Evolutionary conservation across 2,797 vertebrate species (phyloP), one percentile per base, ranked within the genome.

Genomic region (Dipus sagitta): DNA sequence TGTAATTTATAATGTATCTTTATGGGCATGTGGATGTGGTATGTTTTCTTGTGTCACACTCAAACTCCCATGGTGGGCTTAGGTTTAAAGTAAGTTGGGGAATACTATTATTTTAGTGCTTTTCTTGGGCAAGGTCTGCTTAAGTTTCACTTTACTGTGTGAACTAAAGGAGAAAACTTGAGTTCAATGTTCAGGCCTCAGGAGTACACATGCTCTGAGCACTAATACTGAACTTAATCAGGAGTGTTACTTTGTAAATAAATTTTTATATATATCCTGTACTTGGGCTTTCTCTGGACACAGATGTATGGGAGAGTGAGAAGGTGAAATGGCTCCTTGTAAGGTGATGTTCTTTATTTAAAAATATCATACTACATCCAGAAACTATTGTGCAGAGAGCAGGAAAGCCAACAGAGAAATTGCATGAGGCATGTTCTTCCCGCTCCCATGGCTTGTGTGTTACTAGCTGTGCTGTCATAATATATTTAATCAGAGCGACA

Each of bases 401-500:
- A 64, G 84, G 87, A 88, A 76, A 93, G 82, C 72, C 6, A 5
- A 47, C 65, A 0, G 91, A 89, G 88, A 86, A 81, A 77, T 88
- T 32, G 3, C 71, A 32, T 80, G 65, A 96, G 82, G 72, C 81
- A 93, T 32, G 75, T n/a, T 82, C 92, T 74, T 96, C 93, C 71
- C 2, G 10, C 84, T 96, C 97, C 95, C 95, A 92, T 80, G 93
- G 52, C 85, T 97, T 96, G 96, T 77, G 60, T 90, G 89, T 96
- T 96, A 86, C 17, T 47, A 62, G 77, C 96, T 88, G 71, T 93
- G 95, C 96, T 89, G 95, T 97, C 94, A 96, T 75, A 95, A 26
- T 97, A 97, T 95, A 97, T 98, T 98, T 96, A 98, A 98, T 98
- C 98, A 98, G 97, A 78, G 28, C 78, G 23, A 97, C 94, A 97